Base-by-base conservation (phyloP, 2,113 vertebrate genomes). In the Mobula hypostoma region DNA sequence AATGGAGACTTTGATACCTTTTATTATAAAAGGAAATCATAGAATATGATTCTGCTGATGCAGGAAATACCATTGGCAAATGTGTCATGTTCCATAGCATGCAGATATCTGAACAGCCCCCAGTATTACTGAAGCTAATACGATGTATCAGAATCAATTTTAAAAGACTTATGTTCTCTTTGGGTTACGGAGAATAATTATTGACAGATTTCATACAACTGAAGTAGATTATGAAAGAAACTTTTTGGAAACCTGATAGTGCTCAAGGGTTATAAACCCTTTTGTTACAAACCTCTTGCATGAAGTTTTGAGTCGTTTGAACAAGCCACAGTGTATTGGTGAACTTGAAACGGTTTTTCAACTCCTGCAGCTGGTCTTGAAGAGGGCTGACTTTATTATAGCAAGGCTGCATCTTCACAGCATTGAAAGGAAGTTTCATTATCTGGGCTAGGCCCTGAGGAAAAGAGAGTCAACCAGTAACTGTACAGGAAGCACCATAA, bases 231-330 rank as follows among this genome's bases (percentile, higher is more conserved):
- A 27, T 24, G 74, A 56, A 19, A 74, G 92, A 94, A 76, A 36
- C 2, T 68, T 66, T 48, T 2, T 76, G 19, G 92, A 76, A 24
- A 32, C n/a, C 11, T 63, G n/a, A 17, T 24, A 15, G 36, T 9
- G 2, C 70, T 32, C 66, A 11, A n/a, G 32, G 32, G 27, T 48
- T 48, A 48, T 48, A 24, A 48, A 36, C 24, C 4, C 29, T 78
- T 63, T 63, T 9, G 78, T 0, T 29, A 27, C 95, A 70, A 95
- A 99, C 98, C 98, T 98, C 97, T 95, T 99, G 97, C 97, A 99
- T 97, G 96, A 97, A 96, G 85, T 98, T 98, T 95, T 99, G 98
- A 0, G 98, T 98, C 94, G 96, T 97, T 96, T 99, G 97, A 94
- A 98, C 96, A 95, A 99, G 96, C 94, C 96, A 96, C 14, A 96